phyloP scores from a whole-genome alignment of 2,888 invertebrate genomes.

The Pheosia gnoma region DNA sequence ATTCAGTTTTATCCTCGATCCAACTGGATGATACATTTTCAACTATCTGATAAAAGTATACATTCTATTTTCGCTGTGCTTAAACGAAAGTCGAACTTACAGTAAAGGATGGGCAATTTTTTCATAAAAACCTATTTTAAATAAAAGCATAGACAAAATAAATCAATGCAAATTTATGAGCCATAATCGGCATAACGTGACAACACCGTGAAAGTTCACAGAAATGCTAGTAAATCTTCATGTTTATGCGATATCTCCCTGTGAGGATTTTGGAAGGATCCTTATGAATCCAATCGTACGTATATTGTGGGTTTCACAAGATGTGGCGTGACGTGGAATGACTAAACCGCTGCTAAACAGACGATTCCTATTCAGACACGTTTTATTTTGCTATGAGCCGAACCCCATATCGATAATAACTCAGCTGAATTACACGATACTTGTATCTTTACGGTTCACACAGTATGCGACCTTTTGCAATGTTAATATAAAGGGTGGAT shows the following conservation, averaged over 20 bases:
- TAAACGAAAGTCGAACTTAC: too few species aligned
- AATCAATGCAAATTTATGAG: constrained; percentile 32
- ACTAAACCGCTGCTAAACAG: constrained; percentile 43
- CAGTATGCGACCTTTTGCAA: background rate
- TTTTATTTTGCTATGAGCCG: constrained; percentile 52
- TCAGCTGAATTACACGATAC: constrained; percentile 49
- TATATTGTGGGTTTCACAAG: constrained; percentile 27
- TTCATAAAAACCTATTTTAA: too few species aligned
- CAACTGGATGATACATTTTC: too few species aligned
- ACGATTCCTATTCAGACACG: constrained; percentile 61
- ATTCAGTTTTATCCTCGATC: too few species aligned
- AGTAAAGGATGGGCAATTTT: too few species aligned
- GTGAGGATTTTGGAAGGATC: constrained; percentile 16
- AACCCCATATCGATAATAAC: constrained; percentile 52
- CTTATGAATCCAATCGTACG: constrained; percentile 23
- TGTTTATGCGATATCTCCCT: constrained; percentile 24
- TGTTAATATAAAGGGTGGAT: constrained; percentile 8
- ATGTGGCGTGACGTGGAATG: constrained; percentile 34
- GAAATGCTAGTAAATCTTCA: constrained; percentile 24
- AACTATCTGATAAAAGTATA: too few species aligned
- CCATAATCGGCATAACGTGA: constrained; percentile 18
- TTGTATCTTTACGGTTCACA: constrained; percentile 7
- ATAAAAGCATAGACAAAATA: constrained; percentile 21
- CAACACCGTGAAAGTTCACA: constrained; percentile 10
- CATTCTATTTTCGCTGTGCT: too few species aligned